These are phyloP conservation scores for Upupa epops DNA, from an alignment of 2,113 vertebrate species.

Conservation along the genomic window DNA sequence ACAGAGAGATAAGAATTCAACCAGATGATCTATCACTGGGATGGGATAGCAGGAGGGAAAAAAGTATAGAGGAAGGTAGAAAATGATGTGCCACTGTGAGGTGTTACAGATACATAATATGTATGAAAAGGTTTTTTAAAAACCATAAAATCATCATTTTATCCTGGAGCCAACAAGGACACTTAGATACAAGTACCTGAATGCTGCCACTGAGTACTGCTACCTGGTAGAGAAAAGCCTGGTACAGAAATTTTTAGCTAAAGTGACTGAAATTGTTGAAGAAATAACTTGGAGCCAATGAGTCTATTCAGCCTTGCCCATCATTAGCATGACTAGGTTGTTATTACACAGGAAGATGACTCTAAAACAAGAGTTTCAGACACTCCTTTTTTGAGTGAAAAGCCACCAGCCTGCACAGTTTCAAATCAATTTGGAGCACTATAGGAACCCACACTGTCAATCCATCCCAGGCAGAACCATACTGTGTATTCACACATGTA, in stretches of 20 bases:
- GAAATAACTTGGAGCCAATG: not conserved
- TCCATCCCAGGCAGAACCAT: not conserved
- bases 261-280: not conserved
- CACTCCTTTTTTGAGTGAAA: not conserved
- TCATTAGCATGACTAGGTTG: not conserved
- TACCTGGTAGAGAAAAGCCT: not conserved
- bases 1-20: not conserved
- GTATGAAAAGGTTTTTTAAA: not conserved
- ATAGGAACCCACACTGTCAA: not conserved
- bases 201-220: not conserved
- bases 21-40: no score
- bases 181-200: not conserved
- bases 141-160: not conserved
- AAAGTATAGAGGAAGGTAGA: not conserved
- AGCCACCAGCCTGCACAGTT: not conserved
- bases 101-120: not conserved
- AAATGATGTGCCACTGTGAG: not conserved
- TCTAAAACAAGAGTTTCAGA: not conserved
- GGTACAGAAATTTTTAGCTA: not conserved
- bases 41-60: not conserved
- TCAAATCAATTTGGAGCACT: not conserved
- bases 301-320: not conserved
- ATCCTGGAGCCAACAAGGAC: not conserved
- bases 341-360: not conserved
- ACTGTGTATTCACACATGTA: not conserved